phyloP scores from a whole-genome alignment of 2,113 vertebrate species.

The Furnarius figulus region DNA sequence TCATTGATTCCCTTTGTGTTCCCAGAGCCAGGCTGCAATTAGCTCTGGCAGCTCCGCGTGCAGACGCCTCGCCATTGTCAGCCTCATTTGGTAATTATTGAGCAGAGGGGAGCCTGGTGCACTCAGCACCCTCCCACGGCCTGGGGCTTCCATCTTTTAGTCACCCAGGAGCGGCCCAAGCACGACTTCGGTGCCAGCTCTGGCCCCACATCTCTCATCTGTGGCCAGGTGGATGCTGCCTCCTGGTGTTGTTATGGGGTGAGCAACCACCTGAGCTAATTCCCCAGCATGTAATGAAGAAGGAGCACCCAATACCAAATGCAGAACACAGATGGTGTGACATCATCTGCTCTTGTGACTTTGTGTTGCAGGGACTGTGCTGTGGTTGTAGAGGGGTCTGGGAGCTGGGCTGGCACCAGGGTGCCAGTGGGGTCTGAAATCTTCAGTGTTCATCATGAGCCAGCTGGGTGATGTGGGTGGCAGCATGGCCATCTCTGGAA shows the following conservation, averaged over 20 bases:
- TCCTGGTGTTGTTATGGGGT: background rate
- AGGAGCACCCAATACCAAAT: background rate
- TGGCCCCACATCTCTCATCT: accelerated
- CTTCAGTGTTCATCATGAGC: background rate
- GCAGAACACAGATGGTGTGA: background rate
- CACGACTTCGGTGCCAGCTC: accelerated
- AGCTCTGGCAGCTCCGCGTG: background rate
- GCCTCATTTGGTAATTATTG: background rate
- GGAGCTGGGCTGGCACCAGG: background rate
- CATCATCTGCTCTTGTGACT: background rate
- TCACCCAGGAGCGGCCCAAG: accelerated
- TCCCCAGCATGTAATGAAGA: background rate
- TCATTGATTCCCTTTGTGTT: background rate
- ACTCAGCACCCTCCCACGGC: accelerated
- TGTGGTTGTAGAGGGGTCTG: background rate
- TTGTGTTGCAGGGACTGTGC: background rate
- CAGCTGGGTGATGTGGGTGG: background rate
- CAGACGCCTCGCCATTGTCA: accelerated
- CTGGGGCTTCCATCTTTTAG: accelerated
- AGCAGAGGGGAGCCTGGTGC: background rate
- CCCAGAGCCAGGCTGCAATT: background rate
- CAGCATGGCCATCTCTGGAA: background rate
- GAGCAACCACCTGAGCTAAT: background rate
- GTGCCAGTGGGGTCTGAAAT: background rate
- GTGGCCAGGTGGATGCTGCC: accelerated